Evolutionary conservation across 2,888 invertebrate species (phyloP), one percentile per base, ranked within the genome.

Genomic region (Pterobdella sp.): DNA sequence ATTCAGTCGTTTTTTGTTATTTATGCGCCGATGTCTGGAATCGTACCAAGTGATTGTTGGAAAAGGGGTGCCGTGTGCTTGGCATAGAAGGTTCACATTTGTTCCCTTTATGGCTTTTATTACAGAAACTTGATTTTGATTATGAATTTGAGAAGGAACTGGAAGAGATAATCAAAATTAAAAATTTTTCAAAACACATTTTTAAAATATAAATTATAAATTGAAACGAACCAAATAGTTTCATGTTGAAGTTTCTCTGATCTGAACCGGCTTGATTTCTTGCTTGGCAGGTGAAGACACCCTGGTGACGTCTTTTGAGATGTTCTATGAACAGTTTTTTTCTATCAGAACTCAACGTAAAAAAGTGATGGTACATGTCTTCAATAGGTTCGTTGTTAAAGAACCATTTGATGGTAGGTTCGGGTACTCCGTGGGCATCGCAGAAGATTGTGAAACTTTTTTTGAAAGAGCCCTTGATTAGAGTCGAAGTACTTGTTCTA

Each of bases 191-290:
- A 32, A 34, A 64, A 1, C 34, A 64, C 49, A 14, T 42, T 14
- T n/a, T n/a, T n/a, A n/a, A n/a, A n/a, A n/a, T n/a, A 42, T 42
- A 7, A 42, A 18, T 42, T 14, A 42, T 14, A 42, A 42, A 1
- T 1, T 10, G 0, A 60, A 82, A 79, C 84, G 80, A 80, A 89
- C 89, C 87, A 73, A 88, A 80, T 0, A 89, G 87, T 72, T 86
- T 84, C 1, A 90, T 78, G 63, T 83, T 80, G 78, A 81, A 82
- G 34, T 77, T 78, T 68, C 82, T 83, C 74, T 82, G 81, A 26
- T 78, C 76, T 26, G 79, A 76, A 1, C 88, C 89, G 37, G 87
- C 87, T 22, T 80, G 78, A 77, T 89, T 89, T 73, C 82, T 83
- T 0, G 86, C 88, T 0, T 86, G 81, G 79, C 89, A 89, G 64